A percentile compares a stretch with the other conserved stretches of the same genome.
Conservation (phyloP, 2,113 vertebrate genomes). For the Poeciliopsis turrubarensis region DNA sequence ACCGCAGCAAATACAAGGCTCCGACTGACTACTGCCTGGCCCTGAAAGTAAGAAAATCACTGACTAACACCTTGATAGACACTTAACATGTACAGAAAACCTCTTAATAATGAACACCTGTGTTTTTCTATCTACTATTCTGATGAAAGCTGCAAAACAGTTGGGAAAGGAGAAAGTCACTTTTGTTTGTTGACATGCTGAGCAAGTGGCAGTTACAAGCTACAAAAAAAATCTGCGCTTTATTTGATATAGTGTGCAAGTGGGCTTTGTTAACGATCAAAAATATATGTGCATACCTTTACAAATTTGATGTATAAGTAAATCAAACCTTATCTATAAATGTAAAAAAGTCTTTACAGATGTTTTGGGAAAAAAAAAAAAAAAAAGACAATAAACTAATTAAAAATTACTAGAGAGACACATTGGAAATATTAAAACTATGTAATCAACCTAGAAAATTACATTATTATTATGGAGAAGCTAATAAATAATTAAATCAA, state of each 20-base stretch:
- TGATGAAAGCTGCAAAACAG: not conserved
- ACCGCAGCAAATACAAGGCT: slow-evolving; percentile 96
- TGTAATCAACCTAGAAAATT: not conserved
- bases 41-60: slow-evolving; percentile 85
- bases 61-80: not conserved
- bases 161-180: not conserved
- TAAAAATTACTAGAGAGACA: not conserved
- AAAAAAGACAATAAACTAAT: too few species aligned
- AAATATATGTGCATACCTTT: too few species aligned
- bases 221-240: too few species aligned
- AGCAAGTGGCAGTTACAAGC: too few species aligned
- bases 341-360: too few species aligned
- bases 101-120: not conserved
- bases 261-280: too few species aligned
- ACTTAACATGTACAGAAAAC: not conserved
- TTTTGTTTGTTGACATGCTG: too few species aligned
- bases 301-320: not conserved
- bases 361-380: too few species aligned
- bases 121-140: not conserved
- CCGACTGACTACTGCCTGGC: slow-evolving; percentile 96
- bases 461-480: too few species aligned
- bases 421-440: not conserved
- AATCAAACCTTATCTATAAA: not conserved
- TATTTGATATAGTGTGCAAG: too few species aligned
- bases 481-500: too few species aligned